A percentile compares a stretch with the other conserved stretches of the same genome.
Conservation (phyloP, 2,888 invertebrate species). For the Apodemia duryi region DNA sequence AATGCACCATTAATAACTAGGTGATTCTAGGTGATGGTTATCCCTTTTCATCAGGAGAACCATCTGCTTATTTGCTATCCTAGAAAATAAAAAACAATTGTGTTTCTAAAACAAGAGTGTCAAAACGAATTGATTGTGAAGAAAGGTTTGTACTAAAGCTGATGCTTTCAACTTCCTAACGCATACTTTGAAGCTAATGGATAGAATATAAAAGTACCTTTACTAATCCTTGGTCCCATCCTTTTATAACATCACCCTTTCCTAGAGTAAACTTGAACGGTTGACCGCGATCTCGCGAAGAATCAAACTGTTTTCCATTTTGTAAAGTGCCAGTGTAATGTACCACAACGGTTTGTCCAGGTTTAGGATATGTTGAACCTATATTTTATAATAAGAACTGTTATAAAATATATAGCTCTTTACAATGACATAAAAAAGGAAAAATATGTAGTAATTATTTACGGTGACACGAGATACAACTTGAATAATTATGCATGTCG, state of each 20-base stretch:
- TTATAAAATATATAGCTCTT: neutral
- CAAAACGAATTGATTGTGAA: too few species aligned
- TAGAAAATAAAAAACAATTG: too few species aligned
- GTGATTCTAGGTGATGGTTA: too few species aligned
- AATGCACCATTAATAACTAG: too few species aligned
- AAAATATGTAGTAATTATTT: constrained; percentile 30
- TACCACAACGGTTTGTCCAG: constrained; percentile 96
- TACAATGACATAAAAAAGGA: neutral
- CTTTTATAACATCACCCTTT: constrained; percentile 97
- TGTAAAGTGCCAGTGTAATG: constrained; percentile 96
- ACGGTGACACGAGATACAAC: too few species aligned
- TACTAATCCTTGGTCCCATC: constrained; percentile 97
- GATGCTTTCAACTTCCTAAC: too few species aligned
- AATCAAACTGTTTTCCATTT: constrained; percentile 96
- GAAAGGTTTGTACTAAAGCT: too few species aligned
- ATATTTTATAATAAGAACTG: constrained; percentile 37
- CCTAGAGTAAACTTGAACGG: constrained; percentile 98
- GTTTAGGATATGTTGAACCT: constrained; percentile 95
- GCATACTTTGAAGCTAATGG: too few species aligned
- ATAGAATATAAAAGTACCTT: constrained; percentile 74
- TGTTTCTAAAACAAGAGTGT: too few species aligned
- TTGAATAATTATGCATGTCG: too few species aligned
- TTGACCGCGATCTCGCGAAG: constrained; percentile 94
- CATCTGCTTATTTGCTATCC: too few species aligned
- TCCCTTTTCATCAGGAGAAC: too few species aligned